A percentile compares a stretch with the other conserved stretches of the same genome.
These are phyloP conservation scores for Syritta pipiens DNA, from an alignment of 2,888 invertebrate species.

Conservation along the genomic window DNA sequence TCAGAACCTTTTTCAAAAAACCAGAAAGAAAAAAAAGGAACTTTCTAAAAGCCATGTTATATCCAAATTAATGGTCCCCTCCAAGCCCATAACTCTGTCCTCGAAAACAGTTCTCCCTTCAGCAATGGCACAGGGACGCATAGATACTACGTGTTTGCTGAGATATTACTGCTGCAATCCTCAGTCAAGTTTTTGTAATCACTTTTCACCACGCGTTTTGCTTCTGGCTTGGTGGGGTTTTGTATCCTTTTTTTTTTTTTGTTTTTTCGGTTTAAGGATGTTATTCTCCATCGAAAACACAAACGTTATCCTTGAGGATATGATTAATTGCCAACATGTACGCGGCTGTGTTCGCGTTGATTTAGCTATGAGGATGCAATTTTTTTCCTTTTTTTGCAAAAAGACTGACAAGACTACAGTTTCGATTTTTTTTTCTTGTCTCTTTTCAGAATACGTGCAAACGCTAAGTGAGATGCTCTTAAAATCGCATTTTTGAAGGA, in stretches of 20 bases:
- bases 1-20: slow-evolving; percentile 14
- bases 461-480: too few relatives aligned
- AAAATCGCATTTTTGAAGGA: slow-evolving; percentile 37
- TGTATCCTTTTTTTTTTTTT: background rate
- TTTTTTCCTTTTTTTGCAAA: too few relatives aligned
- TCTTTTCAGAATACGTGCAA: slow-evolving; percentile 19
- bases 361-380: background rate
- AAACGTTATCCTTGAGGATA: slow-evolving; percentile 29
- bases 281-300: background rate
- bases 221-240: background rate
- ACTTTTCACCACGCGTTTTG: slow-evolving; percentile 21
- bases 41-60: slow-evolving; percentile 46
- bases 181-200: slow-evolving; percentile 43
- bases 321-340: slow-evolving; percentile 30
- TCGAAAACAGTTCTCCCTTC: slow-evolving; percentile 18
- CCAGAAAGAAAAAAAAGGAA: slow-evolving; percentile 17
- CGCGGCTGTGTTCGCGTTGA: background rate
- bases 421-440: background rate
- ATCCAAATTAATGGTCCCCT: slow-evolving; percentile 53
- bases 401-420: too few relatives aligned
- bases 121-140: background rate
- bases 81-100: slow-evolving; percentile 50
- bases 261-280: slow-evolving; percentile 22
- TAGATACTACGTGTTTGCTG: slow-evolving; percentile 40
- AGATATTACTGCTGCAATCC: slow-evolving; percentile 52